phyloP scores from a whole-genome alignment of 2,888 invertebrate genomes.

The Trichogramma dendrolimi region DNA sequence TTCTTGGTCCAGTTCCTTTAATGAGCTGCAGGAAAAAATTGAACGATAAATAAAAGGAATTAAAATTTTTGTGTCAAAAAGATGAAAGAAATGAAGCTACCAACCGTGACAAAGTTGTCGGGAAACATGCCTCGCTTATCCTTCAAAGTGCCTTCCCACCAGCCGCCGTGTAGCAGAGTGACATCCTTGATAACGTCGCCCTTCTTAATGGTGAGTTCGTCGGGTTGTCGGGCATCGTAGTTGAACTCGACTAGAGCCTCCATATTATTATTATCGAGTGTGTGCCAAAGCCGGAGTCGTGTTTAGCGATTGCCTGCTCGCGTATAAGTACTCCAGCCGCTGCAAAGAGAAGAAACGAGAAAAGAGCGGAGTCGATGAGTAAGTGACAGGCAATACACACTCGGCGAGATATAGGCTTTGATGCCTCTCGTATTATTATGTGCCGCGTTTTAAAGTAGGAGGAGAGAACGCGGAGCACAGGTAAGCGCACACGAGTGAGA shows the following conservation, averaged over 20 bases:
- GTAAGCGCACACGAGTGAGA: no score
- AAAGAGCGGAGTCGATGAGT: no score
- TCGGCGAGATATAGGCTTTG: no score
- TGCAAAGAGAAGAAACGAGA: no score
- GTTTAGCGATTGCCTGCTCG: no score
- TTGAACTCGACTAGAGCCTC: conserved; percentile 84
- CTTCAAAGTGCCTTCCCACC: conserved; percentile 85
- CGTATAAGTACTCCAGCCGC: no score
- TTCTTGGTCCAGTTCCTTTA: conserved; percentile 18
- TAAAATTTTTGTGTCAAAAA: neutral
- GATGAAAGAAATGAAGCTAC: conserved; percentile 10
- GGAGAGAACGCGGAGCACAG: no score
- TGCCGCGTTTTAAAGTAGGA: no score
- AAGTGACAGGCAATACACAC: no score
- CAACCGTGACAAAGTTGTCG: conserved; percentile 81
- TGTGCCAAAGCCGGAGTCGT: no score
- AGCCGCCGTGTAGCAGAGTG: conserved; percentile 73
- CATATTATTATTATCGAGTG: conserved; percentile 33
- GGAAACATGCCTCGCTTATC: conserved; percentile 87
- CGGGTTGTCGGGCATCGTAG: conserved; percentile 79
- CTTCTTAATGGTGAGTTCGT: conserved; percentile 77
- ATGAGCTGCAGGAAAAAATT: no score
- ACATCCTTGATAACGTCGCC: conserved; percentile 82
- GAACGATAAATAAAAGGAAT: neutral
- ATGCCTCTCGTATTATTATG: no score